phyloP scores from a whole-genome alignment of 2,888 invertebrate genomes.

The Cephus rjabovi region DNA sequence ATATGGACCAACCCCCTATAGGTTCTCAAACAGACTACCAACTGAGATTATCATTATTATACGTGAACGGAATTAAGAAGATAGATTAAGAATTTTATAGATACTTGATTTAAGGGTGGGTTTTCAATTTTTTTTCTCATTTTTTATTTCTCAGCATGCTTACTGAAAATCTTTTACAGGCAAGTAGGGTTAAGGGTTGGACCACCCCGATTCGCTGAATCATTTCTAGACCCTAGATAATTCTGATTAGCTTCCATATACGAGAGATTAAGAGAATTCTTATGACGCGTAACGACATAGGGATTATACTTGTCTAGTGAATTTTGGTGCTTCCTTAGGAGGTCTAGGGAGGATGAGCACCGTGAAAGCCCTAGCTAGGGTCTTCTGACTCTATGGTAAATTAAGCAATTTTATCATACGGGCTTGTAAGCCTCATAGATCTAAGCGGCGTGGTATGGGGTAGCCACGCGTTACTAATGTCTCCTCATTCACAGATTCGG shows the following conservation, averaged over 20 bases:
- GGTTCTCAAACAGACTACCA: not conserved
- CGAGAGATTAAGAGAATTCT: not conserved
- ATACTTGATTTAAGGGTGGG: not conserved
- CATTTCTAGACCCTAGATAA: not conserved
- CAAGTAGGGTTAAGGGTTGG: not conserved
- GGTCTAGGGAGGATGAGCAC: conserved; percentile 1
- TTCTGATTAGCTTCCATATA: not conserved
- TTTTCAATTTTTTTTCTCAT: not conserved
- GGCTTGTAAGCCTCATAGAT: conserved; percentile 35
- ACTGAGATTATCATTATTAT: not conserved
- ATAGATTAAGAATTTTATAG: not conserved
- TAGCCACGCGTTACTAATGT: conserved; percentile 51
- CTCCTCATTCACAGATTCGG: conserved; percentile 40
- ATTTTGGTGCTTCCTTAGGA: not conserved
- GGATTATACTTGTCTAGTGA: not conserved
- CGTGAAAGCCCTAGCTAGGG: not conserved
- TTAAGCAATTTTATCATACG: conserved; percentile 49
- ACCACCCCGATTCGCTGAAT: not conserved
- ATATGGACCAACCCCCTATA: not conserved
- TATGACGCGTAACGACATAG: not conserved
- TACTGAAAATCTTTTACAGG: not conserved
- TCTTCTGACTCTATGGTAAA: conserved; percentile 43
- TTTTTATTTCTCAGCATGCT: not conserved
- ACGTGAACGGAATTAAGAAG: not conserved
- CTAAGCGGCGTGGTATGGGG: conserved; percentile 34